Percentiles rank a stretch among this genome's conserved stretches.
Conservation (phyloP, 2,888 invertebrate species). For the Drosophila histrio region DNA sequence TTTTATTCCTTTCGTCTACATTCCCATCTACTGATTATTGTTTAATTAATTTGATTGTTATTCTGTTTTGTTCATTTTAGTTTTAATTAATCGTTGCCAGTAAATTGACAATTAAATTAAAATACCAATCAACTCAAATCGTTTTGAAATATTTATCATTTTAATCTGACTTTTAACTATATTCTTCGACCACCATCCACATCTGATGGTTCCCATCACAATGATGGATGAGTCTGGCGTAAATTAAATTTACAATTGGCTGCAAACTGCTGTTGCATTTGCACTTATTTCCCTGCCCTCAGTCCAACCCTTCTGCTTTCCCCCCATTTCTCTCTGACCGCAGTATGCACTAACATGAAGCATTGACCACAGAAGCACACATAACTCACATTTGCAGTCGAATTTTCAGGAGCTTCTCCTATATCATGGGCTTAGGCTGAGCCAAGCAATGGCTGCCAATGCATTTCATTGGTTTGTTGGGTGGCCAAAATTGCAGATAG, state of each 20-base stretch:
- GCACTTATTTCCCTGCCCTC: not conserved
- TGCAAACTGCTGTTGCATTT: conserved; percentile 19
- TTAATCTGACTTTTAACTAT: not conserved
- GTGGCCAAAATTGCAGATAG: conserved; percentile 16
- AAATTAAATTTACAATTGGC: conserved; percentile 38
- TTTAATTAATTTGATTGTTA: too few species aligned
- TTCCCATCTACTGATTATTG: too few species aligned
- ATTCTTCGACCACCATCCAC: not conserved
- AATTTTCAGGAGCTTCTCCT: not conserved
- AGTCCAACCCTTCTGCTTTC: not conserved
- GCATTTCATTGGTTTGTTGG: conserved; percentile 35
- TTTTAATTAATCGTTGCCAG: too few species aligned
- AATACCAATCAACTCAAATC: not conserved
- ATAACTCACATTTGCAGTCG: conserved; percentile 4
- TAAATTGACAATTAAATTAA: not conserved
- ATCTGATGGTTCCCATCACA: conserved; percentile 3
- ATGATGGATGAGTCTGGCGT: conserved; percentile 27
- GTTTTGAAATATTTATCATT: not conserved
- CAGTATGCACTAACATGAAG: conserved; percentile 24
- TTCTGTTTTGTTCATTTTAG: too few species aligned
- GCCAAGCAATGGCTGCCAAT: conserved; percentile 1
- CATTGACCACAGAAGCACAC: conserved; percentile 25
- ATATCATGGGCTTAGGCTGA: not conserved
- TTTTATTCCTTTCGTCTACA: too few species aligned
- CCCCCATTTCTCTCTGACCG: not conserved